A percentile compares a stretch with the other conserved stretches of the same genome.
Conservation (phyloP, 2,888 invertebrate species). For the Macrosiphum euphorbiae region DNA sequence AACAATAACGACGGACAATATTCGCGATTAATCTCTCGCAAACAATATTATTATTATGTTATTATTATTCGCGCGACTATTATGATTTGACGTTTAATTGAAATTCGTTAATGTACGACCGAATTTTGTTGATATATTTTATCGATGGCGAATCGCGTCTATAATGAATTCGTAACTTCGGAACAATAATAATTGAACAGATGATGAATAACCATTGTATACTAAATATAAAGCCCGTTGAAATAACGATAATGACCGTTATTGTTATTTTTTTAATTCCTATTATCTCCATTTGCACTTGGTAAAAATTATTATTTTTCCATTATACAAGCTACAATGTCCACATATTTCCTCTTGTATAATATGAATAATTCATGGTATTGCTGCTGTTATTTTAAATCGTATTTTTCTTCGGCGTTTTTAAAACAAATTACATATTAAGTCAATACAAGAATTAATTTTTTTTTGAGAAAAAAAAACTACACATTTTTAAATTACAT, state of each 20-base stretch:
- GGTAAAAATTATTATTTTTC: slow-evolving; percentile 33
- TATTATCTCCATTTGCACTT: background rate
- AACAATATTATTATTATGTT: background rate
- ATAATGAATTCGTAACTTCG: background rate
- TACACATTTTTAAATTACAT: background rate
- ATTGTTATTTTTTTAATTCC: slow-evolving; percentile 31
- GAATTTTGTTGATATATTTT: slow-evolving; percentile 6
- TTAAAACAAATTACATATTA: background rate
- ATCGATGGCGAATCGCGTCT: background rate
- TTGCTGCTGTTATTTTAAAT: slow-evolving; percentile 36
- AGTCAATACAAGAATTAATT: slow-evolving; percentile 5
- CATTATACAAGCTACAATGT: slow-evolving; percentile 46
- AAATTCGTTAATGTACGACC: background rate
- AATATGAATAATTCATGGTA: slow-evolving; percentile 49
- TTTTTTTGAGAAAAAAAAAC: background rate
- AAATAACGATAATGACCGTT: background rate
- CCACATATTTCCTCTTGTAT: background rate
- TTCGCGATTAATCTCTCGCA: background rate
- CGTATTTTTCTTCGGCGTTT: background rate
- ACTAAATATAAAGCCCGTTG: background rate
- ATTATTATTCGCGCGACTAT: background rate
- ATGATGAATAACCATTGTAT: slow-evolving; percentile 22
- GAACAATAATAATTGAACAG: slow-evolving; percentile 20
- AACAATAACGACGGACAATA: background rate
- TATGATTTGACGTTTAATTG: slow-evolving; percentile 1